Evolutionary conservation across 2,797 vertebrate genomes (phyloP), one percentile per base, ranked within the genome.

Genomic region (Dermochelys coriacea): DNA sequence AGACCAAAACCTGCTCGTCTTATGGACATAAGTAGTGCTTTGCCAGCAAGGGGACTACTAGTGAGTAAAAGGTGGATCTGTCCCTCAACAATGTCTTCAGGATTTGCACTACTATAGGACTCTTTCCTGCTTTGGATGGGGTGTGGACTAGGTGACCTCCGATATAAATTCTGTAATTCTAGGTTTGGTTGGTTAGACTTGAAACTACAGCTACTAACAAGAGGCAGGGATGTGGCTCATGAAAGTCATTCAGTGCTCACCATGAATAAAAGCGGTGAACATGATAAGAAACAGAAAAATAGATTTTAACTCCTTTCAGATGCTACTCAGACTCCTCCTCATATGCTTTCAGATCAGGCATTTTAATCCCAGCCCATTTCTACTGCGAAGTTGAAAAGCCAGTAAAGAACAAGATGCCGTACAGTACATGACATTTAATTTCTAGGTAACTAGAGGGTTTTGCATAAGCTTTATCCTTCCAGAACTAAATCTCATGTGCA

Each of bases 351-450:
- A 27, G 54, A 59, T 64, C 37, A 64, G 31, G 34, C 47, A 37
- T 52, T 84, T 50, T 37, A 51, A 47, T 34, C 23, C 37, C 11
- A 80, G 78, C 14, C 16, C 68, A 0, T 47, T 51, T 55, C 27
- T 54, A 82, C 27, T 71, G 14, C 3, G 3, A 41, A 4, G 54
- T 31, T 93, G 16, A 41, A 89, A 88, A 49, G 37, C 11, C 14
- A 21, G 2, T 27, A 41, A 90, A 29, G 31, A 34, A 9, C 3
- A 52, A 15, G 25, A 16, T 78, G 80, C n/a, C 10, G 1, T 84
- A 51, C 10, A 2, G 31, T 5, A 5, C 1, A 0, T 41, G 29
- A 25, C 34, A 23, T 1, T 1, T 3, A 1, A 1, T 85, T 87
- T 90, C 50, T 91, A 55, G 74, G 52, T 34, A 19, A 16, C 21